phyloP scores from a whole-genome alignment of 2,797 vertebrate genomes.

The Natrix natrix region DNA sequence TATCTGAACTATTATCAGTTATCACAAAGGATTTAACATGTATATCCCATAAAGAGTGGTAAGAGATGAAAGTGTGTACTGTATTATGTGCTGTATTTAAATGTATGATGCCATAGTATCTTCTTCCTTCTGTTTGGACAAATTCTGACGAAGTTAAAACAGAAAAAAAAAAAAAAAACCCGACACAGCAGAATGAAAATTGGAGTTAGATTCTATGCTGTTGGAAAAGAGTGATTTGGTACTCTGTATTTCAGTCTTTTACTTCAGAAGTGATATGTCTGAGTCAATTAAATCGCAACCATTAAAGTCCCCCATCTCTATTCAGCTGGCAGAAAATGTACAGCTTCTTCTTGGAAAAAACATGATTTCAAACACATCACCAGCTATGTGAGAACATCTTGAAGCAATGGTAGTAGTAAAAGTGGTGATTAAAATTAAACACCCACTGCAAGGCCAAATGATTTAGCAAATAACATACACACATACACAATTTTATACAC shows the following conservation, averaged over 20 bases:
- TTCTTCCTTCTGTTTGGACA: neutral
- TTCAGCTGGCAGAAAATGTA: neutral
- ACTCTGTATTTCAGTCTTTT: neutral
- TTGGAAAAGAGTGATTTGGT: neutral
- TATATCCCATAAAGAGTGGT: neutral
- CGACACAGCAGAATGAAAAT: neutral
- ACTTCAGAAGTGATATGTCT: neutral
- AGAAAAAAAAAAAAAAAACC: neutral
- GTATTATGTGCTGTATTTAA: neutral
- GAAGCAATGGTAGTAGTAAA: neutral
- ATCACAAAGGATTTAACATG: neutral
- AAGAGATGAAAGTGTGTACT: neutral
- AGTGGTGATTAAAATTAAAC: neutral
- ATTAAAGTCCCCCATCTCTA: neutral
- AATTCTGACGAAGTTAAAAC: neutral
- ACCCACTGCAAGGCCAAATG: neutral
- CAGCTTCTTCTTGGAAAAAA: neutral
- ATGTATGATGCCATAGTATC: neutral
- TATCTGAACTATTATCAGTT: neutral
- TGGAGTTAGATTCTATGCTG: neutral
- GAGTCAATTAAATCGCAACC: neutral
- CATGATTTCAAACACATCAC: neutral
- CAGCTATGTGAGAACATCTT: neutral
- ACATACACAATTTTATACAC: conserved; percentile 69
- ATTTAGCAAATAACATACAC: conserved; percentile 23